Evolutionary conservation across 2,113 vertebrate species (phyloP).

Genomic region (Oreotrochilus melanogaster): DNA sequence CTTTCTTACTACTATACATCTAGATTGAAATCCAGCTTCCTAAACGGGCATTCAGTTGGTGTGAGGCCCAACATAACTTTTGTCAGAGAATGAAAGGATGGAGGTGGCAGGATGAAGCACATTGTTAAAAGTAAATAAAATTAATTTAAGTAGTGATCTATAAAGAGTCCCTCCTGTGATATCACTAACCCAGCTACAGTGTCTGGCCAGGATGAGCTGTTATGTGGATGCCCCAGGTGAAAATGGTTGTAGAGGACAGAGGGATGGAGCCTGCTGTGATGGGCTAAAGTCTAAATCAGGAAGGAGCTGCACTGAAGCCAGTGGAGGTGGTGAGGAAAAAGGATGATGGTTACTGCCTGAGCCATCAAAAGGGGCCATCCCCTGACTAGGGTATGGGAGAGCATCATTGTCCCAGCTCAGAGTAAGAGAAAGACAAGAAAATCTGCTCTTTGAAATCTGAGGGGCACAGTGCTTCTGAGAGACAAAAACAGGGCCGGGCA

Average conservation of each 20-base stretch:
- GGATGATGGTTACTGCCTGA: not conserved
- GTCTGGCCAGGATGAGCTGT: not conserved
- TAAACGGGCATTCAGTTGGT: not conserved
- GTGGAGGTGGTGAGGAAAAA: not conserved
- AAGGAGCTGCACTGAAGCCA: not conserved
- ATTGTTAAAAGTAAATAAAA: conserved; percentile 36
- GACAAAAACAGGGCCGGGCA: not conserved
- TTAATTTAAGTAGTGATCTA: not conserved
- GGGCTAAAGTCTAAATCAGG: not conserved
- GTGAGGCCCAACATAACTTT: conserved; percentile 1
- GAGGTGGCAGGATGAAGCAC: not conserved
- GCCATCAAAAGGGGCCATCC: not conserved
- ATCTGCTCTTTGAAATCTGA: not conserved
- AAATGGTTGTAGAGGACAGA: not conserved
- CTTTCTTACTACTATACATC: not conserved
- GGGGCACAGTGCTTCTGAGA: not conserved
- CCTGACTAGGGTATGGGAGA: not conserved
- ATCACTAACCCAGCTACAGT: not conserved
- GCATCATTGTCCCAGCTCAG: rapidly evolving
- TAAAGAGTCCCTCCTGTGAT: not conserved
- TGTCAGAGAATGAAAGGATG: not conserved
- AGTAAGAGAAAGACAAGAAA: not conserved
- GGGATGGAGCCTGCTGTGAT: not conserved
- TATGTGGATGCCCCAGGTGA: not conserved
- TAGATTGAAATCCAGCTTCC: conserved; percentile 5